These are phyloP conservation scores for Leptopilina syphax DNA, from an alignment of 2,888 invertebrate species.

Conservation along the genomic window DNA sequence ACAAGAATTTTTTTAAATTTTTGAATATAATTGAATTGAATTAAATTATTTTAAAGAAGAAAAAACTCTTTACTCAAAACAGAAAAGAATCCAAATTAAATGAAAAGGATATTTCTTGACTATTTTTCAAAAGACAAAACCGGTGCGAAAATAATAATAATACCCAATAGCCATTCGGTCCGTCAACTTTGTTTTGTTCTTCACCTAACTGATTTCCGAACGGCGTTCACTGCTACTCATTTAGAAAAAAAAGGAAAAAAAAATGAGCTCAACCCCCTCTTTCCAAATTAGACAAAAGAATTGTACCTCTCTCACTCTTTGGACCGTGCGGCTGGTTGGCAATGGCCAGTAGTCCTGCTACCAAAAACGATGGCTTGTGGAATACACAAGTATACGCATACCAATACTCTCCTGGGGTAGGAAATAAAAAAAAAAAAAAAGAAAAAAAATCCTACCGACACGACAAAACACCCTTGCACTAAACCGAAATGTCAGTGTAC, in stretches of 20 bases:
- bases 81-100: too few species aligned
- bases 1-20: too few species aligned
- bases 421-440: too few species aligned
- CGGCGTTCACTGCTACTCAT: slow-evolving; percentile 53
- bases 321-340: background rate
- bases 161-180: slow-evolving; percentile 29
- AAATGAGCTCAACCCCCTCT: slow-evolving; percentile 21
- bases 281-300: slow-evolving; percentile 30
- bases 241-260: slow-evolving; percentile 49
- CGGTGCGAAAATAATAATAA: slow-evolving; percentile 31
- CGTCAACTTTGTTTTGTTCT: slow-evolving; percentile 41
- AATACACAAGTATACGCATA: background rate
- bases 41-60: too few species aligned
- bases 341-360: slow-evolving; percentile 20
- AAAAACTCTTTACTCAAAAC: too few species aligned
- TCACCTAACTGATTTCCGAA: slow-evolving; percentile 60
- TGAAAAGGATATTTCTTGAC: too few species aligned
- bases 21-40: too few species aligned
- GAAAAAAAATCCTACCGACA: slow-evolving; percentile 17
- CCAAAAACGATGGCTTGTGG: background rate
- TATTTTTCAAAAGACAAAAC: background rate
- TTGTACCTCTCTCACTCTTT: slow-evolving; percentile 16
- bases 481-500: slow-evolving; percentile 23
- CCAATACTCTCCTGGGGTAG: background rate
- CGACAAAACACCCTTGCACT: slow-evolving; percentile 22